phyloP scores from a whole-genome alignment of 2,113 vertebrate species.

The Syngnathus typhle region DNA sequence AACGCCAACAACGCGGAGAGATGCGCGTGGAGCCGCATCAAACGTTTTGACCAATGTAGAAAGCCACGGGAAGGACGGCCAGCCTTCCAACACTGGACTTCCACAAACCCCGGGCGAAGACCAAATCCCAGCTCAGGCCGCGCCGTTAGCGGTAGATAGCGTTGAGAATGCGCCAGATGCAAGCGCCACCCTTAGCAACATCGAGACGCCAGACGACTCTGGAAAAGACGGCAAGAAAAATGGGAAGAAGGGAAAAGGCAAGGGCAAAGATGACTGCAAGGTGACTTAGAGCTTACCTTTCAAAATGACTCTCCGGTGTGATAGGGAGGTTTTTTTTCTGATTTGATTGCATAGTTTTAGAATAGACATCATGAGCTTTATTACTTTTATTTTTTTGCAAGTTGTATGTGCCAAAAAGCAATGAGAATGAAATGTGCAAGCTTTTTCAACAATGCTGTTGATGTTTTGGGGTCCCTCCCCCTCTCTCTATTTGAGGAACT shows the following conservation, averaged over 20 bases:
- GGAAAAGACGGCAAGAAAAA: slow-evolving; percentile 52
- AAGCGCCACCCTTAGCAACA: slow-evolving; percentile 17
- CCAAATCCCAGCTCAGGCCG: slow-evolving; percentile 5
- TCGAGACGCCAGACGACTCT: slow-evolving; percentile 39
- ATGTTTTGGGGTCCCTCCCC: background rate
- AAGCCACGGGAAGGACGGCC: background rate
- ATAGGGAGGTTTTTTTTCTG: background rate
- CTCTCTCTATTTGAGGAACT: background rate
- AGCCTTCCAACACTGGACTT: background rate
- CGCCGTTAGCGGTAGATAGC: slow-evolving; percentile 14
- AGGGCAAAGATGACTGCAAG: slow-evolving; percentile 82
- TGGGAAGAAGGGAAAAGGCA: slow-evolving; percentile 72
- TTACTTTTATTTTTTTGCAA: background rate
- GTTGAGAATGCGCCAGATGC: slow-evolving; percentile 1
- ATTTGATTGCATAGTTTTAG: background rate
- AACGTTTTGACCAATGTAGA: background rate
- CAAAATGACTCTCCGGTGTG: too few relatives aligned
- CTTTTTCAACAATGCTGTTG: background rate
- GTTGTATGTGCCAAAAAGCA: background rate
- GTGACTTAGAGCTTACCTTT: slow-evolving; percentile 65
- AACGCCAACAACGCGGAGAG: background rate
- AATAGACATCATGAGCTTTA: background rate
- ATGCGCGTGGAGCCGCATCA: background rate
- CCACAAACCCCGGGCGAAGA: slow-evolving; percentile 3
- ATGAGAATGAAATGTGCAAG: background rate